phyloP scores from a whole-genome alignment of 2,113 vertebrate genomes.

The Carassius gibelio region DNA sequence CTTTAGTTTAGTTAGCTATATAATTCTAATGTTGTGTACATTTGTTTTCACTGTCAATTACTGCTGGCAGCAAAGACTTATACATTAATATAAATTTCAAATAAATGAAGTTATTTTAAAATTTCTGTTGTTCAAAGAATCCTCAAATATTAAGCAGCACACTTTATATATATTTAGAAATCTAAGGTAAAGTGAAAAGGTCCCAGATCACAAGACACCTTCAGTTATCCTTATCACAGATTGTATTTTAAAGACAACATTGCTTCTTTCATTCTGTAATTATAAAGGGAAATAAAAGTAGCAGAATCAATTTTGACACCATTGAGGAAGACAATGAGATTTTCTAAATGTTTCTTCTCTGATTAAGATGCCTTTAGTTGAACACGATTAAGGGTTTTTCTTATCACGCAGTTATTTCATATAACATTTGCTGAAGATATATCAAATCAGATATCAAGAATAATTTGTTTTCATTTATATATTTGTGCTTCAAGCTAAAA shows the following conservation, averaged over 20 bases:
- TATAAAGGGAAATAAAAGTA: conserved; percentile 69
- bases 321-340: conserved; percentile 56
- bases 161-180: too few species aligned
- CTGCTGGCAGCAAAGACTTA: too few species aligned
- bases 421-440: conserved; percentile 58
- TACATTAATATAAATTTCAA: too few species aligned
- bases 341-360: conserved; percentile 56
- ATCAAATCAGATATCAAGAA: conserved; percentile 19
- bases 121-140: too few species aligned
- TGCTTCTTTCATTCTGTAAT: conserved; percentile 67
- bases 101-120: too few species aligned
- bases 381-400: conserved; percentile 66
- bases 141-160: too few species aligned
- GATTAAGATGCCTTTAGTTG: conserved; percentile 60
- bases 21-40: not conserved
- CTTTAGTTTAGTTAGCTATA: not conserved
- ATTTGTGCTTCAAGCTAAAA: not conserved
- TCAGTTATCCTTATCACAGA: not conserved
- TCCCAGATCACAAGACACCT: conserved; percentile 10
- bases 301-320: conserved; percentile 63
- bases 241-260: conserved; percentile 55
- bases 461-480: not conserved
- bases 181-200: not conserved
- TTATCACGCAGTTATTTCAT: conserved; percentile 59
- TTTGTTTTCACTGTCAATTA: not conserved